phyloP scores from a whole-genome alignment of 2,888 invertebrate genomes.

The Myathropa florea region DNA sequence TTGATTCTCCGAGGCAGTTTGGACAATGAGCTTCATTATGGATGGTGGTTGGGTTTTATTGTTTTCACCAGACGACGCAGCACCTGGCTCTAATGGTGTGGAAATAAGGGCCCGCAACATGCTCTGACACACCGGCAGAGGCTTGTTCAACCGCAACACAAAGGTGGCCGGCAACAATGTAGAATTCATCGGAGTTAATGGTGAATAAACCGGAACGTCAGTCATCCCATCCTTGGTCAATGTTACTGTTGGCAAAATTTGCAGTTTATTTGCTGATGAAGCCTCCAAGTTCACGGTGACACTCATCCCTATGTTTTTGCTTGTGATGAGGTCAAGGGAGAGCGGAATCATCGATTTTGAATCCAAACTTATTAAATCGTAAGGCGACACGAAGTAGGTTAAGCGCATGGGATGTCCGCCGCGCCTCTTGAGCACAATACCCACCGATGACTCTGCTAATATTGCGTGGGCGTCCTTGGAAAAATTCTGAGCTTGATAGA shows the following conservation, averaged over 20 bases:
- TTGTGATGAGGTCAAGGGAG: constrained; percentile 87
- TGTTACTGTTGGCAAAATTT: constrained; percentile 78
- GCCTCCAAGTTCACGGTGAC: constrained; percentile 95
- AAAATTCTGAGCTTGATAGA: constrained; percentile 89
- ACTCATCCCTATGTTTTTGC: constrained; percentile 89
- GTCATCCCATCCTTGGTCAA: constrained; percentile 76
- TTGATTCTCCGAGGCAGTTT: constrained; percentile 88
- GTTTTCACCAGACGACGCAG: not conserved
- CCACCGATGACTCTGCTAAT: constrained; percentile 94
- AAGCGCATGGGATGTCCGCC: constrained; percentile 97
- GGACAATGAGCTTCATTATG: constrained; percentile 86
- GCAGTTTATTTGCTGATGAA: constrained; percentile 87
- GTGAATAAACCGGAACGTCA: constrained; percentile 88
- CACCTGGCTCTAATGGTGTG: constrained; percentile 75
- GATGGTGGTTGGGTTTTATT: constrained; percentile 58
- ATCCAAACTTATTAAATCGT: constrained; percentile 91
- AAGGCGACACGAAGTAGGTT: constrained; percentile 96
- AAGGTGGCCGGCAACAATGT: constrained; percentile 95
- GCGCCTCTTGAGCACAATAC: constrained; percentile 89
- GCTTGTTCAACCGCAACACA: constrained; percentile 89
- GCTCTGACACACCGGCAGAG: constrained; percentile 91
- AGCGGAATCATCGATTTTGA: constrained; percentile 87
- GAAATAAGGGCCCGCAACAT: constrained; percentile 86
- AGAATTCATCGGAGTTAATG: constrained; percentile 91
- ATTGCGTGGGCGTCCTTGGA: constrained; percentile 85